A percentile compares a stretch with the other conserved stretches of the same genome.
Evolutionary conservation across 2,888 invertebrate genomes (phyloP).

Genomic region (Chaitophorus viminalis): DNA sequence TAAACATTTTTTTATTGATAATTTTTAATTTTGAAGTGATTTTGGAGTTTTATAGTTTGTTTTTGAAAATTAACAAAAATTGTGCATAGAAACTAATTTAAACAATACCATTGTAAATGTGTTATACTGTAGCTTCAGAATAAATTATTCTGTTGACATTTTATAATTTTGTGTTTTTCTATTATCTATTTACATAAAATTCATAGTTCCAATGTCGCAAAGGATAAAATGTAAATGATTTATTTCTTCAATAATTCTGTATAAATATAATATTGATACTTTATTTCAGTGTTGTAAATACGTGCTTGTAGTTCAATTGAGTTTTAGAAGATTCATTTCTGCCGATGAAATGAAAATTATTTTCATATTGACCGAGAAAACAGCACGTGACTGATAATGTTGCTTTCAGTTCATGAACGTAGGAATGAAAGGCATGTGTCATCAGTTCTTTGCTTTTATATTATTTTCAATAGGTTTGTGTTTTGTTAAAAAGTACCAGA

Average conservation of each 20-base stretch:
- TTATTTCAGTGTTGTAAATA: not conserved
- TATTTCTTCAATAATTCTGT: not conserved
- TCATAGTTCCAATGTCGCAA: too few species aligned
- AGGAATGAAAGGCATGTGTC: not conserved
- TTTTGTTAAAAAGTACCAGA: not conserved
- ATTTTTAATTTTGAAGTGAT: not conserved
- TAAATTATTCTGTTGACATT: too few species aligned
- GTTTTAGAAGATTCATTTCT: not conserved
- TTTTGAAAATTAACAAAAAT: not conserved
- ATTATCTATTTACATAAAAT: too few species aligned
- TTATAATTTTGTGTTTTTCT: too few species aligned
- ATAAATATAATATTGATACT: not conserved
- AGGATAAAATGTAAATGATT: not conserved
- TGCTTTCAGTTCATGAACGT: not conserved
- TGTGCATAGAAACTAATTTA: too few species aligned
- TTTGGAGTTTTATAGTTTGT: not conserved
- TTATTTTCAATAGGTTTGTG: not conserved
- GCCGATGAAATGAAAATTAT: not conserved
- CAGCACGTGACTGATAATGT: not conserved
- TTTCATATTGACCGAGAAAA: not conserved
- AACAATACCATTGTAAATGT: too few species aligned
- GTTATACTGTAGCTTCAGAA: too few species aligned
- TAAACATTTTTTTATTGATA: not conserved
- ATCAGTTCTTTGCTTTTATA: not conserved
- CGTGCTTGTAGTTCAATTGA: not conserved